Conservation (phyloP, 2,797 vertebrate genomes). For the Cyprinodon diabolis region DNA sequence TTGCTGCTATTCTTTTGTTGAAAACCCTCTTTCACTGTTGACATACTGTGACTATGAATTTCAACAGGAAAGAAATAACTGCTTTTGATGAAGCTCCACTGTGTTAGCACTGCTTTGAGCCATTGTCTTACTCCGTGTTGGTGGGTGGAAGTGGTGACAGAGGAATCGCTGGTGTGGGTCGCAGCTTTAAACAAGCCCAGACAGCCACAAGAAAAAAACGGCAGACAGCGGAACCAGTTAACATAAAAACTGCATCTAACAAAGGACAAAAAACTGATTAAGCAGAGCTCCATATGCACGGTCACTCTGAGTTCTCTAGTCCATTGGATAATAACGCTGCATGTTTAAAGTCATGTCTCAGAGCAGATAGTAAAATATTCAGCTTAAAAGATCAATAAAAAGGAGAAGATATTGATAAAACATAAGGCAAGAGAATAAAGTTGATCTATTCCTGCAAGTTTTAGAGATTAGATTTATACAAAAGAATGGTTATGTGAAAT, state of each 20-base stretch:
- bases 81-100: neutral
- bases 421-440: neutral
- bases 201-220: conserved; percentile 37
- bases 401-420: neutral
- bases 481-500: no score
- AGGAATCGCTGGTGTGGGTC: conserved; percentile 26
- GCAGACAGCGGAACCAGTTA: conserved; percentile 54
- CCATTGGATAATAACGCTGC: conserved; percentile 20
- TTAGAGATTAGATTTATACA: conserved; percentile 30
- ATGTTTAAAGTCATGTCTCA: conserved; percentile 43
- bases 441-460: conserved; percentile 34
- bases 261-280: conserved; percentile 20
- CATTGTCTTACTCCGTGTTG: conserved; percentile 11
- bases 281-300: conserved; percentile 20
- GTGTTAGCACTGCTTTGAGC: neutral
- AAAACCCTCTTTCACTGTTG: neutral
- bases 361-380: conserved; percentile 22
- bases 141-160: conserved; percentile 21
- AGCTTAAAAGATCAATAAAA: neutral
- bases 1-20: neutral
- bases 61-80: neutral
- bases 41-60: neutral
- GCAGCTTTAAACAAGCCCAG: conserved; percentile 48
- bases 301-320: conserved; percentile 12
- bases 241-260: conserved; percentile 39